These are phyloP conservation scores for Karalla daura DNA, from an alignment of 2,797 vertebrate genomes.

Conservation along the genomic window DNA sequence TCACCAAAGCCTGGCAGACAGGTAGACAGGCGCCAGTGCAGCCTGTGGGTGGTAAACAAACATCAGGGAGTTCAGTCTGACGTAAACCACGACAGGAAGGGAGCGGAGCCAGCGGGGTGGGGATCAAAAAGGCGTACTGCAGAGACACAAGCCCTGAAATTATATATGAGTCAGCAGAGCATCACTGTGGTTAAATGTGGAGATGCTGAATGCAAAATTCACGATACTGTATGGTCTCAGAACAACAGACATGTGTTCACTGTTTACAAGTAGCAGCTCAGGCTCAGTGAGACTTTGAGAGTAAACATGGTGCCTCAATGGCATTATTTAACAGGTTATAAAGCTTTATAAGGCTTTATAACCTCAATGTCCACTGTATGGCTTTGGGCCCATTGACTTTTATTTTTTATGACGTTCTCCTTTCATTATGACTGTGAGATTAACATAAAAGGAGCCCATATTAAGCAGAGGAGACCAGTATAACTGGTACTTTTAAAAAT, in stretches of 20 bases:
- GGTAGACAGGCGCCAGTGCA: background rate
- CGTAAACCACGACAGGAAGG: background rate
- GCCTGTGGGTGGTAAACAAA: background rate
- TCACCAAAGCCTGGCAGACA: background rate
- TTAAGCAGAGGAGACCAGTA: background rate
- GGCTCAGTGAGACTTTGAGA: background rate
- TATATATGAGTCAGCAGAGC: background rate
- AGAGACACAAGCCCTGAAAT: background rate
- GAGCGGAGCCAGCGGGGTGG: background rate
- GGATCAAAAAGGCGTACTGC: background rate
- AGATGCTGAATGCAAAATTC: background rate
- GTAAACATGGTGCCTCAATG: background rate
- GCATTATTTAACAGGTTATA: background rate
- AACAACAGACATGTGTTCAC: background rate
- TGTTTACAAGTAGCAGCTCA: background rate
- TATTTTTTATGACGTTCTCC: background rate
- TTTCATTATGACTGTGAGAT: background rate
- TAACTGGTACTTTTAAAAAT: background rate
- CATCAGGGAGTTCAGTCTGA: background rate
- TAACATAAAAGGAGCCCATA: background rate
- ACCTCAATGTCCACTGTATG: background rate
- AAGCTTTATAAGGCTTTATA: background rate
- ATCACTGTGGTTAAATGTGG: background rate
- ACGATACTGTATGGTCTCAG: background rate
- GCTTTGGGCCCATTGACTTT: background rate